Percentiles rank a stretch among this genome's conserved stretches.
Evolutionary conservation across 2,888 invertebrate species (phyloP).

Genomic region (Meteorus cinctellus): DNA sequence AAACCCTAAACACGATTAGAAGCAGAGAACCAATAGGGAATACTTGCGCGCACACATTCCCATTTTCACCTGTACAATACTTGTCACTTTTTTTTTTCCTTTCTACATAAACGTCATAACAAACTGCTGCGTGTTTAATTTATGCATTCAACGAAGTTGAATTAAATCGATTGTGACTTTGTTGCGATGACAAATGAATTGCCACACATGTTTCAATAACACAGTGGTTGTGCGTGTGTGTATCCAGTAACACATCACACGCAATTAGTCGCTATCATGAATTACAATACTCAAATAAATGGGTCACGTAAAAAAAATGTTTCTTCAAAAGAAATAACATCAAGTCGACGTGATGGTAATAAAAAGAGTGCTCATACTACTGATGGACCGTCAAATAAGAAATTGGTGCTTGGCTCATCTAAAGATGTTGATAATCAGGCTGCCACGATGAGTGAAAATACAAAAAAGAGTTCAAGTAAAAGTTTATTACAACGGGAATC

Average conservation of each 20-base stretch:
- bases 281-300: slow-evolving; percentile 29
- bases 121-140: slow-evolving; percentile 8
- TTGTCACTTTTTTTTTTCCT: slow-evolving; percentile 13
- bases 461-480: slow-evolving; percentile 25
- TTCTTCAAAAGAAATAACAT: slow-evolving; percentile 19
- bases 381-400: slow-evolving; percentile 8
- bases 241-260: slow-evolving; percentile 13
- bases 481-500: slow-evolving; percentile 28
- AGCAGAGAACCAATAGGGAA: neutral
- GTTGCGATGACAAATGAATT: slow-evolving; percentile 22
- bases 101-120: slow-evolving; percentile 3
- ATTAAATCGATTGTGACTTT: slow-evolving; percentile 32
- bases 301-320: slow-evolving; percentile 31
- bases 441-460: slow-evolving; percentile 37
- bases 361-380: neutral
- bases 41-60: neutral
- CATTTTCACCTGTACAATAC: neutral
- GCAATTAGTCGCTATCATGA: slow-evolving; percentile 13
- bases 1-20: neutral
- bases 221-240: neutral
- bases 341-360: slow-evolving; percentile 12
- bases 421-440: slow-evolving; percentile 42
- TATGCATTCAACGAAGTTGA: slow-evolving; percentile 12
- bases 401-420: slow-evolving; percentile 6
- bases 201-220: neutral